Evolutionary conservation across 2,113 vertebrate genomes (phyloP).

Genomic region (Atlantisia rogersi): DNA sequence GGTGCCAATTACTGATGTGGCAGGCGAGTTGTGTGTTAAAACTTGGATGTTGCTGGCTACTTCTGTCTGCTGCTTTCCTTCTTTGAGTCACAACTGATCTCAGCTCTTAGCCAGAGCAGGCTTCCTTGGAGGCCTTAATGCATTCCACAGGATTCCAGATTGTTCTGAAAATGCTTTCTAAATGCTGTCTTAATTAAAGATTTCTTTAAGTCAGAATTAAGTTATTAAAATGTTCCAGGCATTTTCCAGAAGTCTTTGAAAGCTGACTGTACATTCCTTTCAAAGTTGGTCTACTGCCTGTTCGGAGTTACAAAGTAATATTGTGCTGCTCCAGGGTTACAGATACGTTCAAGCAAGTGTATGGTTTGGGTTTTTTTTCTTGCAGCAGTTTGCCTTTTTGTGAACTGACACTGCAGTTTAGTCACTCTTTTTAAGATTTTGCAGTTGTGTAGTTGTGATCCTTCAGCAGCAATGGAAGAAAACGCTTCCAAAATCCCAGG

Average conservation of each 20-base stretch:
- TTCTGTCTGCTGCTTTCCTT: background rate
- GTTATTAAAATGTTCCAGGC: constrained; percentile 58
- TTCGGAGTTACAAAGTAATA: constrained; percentile 26
- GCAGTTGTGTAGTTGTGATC: background rate
- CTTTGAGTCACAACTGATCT: background rate
- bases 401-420: constrained; percentile 20
- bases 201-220: constrained; percentile 65
- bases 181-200: constrained; percentile 68
- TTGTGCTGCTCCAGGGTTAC: background rate
- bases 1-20: background rate
- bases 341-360: constrained; percentile 25
- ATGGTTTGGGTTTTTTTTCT: background rate
- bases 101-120: background rate
- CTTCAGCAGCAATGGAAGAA: constrained; percentile 34
- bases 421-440: constrained; percentile 46
- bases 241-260: constrained; percentile 49
- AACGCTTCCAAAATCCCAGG: constrained; percentile 26
- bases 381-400: constrained; percentile 41
- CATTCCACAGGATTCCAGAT: constrained; percentile 63
- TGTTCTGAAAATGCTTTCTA: constrained; percentile 61
- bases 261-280: constrained; percentile 62
- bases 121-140: constrained; percentile 11
- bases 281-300: constrained; percentile 27
- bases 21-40: background rate
- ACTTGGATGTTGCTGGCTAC: background rate